Conservation (phyloP, 2,113 vertebrate species). For the Regulus satrapa region DNA sequence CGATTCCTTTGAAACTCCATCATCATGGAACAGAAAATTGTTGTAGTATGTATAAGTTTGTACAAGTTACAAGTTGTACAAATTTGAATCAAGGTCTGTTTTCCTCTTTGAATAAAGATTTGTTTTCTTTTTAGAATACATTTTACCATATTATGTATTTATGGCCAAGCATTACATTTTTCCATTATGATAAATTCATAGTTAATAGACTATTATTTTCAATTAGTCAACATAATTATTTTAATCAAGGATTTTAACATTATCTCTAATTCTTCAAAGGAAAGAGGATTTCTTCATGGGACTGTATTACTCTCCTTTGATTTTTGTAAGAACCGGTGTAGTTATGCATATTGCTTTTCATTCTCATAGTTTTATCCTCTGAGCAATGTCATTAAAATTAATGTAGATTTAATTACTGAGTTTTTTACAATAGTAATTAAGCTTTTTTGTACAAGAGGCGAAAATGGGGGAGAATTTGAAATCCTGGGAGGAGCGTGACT, state of each 20-base stretch:
- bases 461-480: neutral
- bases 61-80: neutral
- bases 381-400: neutral
- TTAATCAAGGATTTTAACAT: neutral
- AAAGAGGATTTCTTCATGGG: neutral
- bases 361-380: neutral
- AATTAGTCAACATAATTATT: neutral
- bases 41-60: no score
- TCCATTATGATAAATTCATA: neutral
- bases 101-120: neutral
- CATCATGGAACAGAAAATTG: neutral
- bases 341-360: neutral
- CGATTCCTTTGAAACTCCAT: neutral
- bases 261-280: neutral
- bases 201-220: neutral
- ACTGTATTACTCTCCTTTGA: neutral
- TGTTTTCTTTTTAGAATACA: neutral
- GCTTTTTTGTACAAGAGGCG: neutral
- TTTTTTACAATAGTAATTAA: neutral
- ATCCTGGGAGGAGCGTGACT: neutral
- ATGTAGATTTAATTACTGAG: neutral
- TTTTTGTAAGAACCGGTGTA: neutral
- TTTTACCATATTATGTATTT: neutral
- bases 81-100: neutral
- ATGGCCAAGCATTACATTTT: neutral